phyloP scores from a whole-genome alignment of 2,888 invertebrate species.

The Drosophila prostipennis region DNA sequence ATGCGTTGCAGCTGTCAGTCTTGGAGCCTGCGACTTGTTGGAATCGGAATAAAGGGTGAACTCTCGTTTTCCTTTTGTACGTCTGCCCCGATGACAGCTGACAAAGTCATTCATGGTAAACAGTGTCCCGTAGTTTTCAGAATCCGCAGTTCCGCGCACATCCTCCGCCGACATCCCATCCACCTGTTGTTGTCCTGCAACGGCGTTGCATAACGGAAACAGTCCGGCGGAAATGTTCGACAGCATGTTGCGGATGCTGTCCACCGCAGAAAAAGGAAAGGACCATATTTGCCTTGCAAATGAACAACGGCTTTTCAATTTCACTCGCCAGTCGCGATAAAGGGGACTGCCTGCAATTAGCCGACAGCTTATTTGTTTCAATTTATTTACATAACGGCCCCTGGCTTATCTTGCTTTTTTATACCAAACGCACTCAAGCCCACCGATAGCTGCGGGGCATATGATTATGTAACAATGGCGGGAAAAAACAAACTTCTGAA shows the following conservation, averaged over 20 bases:
- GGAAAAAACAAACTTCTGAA: constrained; percentile 46
- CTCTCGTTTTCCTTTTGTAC: constrained; percentile 57
- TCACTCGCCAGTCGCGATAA: constrained; percentile 13
- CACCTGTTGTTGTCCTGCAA: constrained; percentile 78
- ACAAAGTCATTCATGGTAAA: too few species aligned
- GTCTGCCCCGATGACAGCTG: constrained; percentile 74
- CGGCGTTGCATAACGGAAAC: constrained; percentile 66
- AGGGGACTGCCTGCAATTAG: constrained; percentile 61
- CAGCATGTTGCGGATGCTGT: constrained; percentile 75
- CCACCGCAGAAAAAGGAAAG: constrained; percentile 21
- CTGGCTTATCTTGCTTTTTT: constrained; percentile 82
- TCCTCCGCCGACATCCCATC: constrained; percentile 65
- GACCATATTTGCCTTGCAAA: constrained; percentile 70
- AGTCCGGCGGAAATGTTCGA: constrained; percentile 76
- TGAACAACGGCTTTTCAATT: constrained; percentile 56
- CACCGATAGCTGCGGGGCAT: constrained; percentile 43
- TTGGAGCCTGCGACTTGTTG: constrained; percentile 6
- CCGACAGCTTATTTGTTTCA: constrained; percentile 68
- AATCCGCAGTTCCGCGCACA: constrained; percentile 2
- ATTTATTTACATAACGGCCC: constrained; percentile 63
- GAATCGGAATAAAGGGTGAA: constrained; percentile 19
- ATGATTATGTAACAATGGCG: constrained; percentile 66
- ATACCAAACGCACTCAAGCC: constrained; percentile 77
- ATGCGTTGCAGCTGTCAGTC: constrained; percentile 28
- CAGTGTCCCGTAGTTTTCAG: constrained; percentile 37